Evolutionary conservation across 2,113 vertebrate genomes (phyloP).

Genomic region (Podocnemis expansa): DNA sequence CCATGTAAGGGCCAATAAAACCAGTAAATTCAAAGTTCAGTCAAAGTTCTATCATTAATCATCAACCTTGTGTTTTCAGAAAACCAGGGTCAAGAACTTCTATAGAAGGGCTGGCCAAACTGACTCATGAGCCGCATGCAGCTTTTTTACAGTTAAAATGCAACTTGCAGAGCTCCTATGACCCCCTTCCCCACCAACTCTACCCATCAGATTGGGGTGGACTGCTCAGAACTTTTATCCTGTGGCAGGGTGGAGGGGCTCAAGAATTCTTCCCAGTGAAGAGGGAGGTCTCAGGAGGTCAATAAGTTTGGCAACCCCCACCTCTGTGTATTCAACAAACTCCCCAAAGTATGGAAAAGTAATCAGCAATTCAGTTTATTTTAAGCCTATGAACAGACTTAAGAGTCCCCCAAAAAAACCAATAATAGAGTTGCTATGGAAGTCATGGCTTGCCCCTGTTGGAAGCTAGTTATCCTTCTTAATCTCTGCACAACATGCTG

Average conservation of each 20-base stretch:
- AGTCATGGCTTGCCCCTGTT: constrained; percentile 12
- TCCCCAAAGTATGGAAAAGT: neutral
- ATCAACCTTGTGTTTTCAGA: neutral
- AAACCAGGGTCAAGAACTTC: accelerated
- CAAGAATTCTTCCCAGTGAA: too few species aligned
- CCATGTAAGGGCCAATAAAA: neutral
- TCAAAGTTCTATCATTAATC: neutral
- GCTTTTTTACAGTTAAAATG: too few species aligned
- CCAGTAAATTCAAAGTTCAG: neutral
- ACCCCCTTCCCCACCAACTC: too few species aligned
- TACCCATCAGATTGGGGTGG: too few species aligned
- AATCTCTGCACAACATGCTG: constrained; percentile 1
- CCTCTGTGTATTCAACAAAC: neutral
- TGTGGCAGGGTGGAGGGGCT: too few species aligned
- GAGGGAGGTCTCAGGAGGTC: too few species aligned
- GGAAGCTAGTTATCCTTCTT: constrained; percentile 36
- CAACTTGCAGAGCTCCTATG: neutral
- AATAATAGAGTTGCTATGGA: constrained; percentile 19
- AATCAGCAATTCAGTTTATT: constrained; percentile 16
- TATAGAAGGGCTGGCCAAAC: too few species aligned
- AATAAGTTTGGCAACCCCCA: too few species aligned
- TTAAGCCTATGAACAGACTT: neutral
- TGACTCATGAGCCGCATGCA: too few species aligned
- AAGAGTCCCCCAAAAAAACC: constrained; percentile 18
- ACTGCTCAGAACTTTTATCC: too few species aligned